A percentile compares a stretch with the other conserved stretches of the same genome.
Conservation (phyloP, 2,113 vertebrate species). For the Athene noctua region DNA sequence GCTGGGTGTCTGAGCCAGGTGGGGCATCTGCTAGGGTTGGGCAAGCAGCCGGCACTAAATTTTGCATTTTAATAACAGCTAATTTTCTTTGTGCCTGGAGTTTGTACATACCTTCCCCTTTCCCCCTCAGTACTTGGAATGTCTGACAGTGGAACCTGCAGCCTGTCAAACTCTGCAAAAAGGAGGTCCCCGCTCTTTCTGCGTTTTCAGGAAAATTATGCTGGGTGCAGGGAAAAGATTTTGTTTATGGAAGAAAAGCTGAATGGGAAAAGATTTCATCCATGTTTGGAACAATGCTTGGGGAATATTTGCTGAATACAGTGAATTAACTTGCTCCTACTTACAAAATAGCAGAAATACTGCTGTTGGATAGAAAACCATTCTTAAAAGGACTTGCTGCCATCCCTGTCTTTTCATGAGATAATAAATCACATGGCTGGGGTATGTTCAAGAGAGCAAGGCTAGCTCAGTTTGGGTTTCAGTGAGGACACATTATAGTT, state of each 20-base stretch:
- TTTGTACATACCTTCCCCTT: not conserved
- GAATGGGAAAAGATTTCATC: not conserved
- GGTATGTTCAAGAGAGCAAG: not conserved
- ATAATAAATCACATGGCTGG: not conserved
- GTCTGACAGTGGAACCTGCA: not conserved
- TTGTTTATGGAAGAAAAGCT: not conserved
- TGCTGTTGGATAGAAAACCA: not conserved
- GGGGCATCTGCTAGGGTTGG: not conserved
- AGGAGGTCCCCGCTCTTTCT: not conserved
- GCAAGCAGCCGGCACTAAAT: not conserved
- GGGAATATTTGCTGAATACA: accelerated
- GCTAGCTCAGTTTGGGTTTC: not conserved
- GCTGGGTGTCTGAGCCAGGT: not conserved
- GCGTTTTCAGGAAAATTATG: not conserved
- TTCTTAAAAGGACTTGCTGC: not conserved
- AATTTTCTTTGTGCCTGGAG: not conserved
- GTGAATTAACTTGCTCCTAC: not conserved
- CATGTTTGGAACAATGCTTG: not conserved
- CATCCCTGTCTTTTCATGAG: not conserved
- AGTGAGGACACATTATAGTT: accelerated
- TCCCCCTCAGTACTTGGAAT: not conserved
- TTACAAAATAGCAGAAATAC: not conserved
- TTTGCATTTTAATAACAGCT: not conserved
- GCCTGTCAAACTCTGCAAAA: not conserved
- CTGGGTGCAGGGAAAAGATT: not conserved